Evolutionary conservation across 2,113 vertebrate species (phyloP), one percentile per base, ranked within the genome.

Genomic region (Rana temporaria): DNA sequence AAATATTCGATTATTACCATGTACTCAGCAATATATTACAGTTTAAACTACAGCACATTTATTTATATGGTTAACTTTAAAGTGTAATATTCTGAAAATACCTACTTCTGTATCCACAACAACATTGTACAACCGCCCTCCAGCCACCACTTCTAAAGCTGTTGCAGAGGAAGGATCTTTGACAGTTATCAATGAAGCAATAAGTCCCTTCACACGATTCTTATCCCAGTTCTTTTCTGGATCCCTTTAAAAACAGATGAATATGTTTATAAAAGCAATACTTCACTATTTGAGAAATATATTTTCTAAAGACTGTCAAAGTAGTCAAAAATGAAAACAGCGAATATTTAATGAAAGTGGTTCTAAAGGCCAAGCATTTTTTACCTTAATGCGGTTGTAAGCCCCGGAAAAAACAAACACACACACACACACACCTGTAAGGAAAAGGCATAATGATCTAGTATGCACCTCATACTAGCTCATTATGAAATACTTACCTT

Each of bases 81-180:
- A 65, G 4, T 65, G 16, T 65, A 32, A 17, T 22, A 11, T 16
- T 42, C 4, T n/a, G 24, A n/a, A 48, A 12, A 74, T 48, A 74
- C 90, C 66, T 84, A 98, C 98, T 95, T 99, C 98, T 12, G 96
- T 97, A 88, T 99, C 97, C 7, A 99, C 97, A 20, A 99, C 82
- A 12, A 99, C 91, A 57, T 99, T 96, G 85, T 97, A 99, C 22
- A 99, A 96, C 8, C 96, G 92, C 0, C 96, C 96, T 8, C 97
- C 97, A 79, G 96, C 98, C 3, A 95, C 96, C 0, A 92, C 93
- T 92, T 99, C 97, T 78, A 99, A 89, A 19, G 95, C 97, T 53
- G 92, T 98, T 24, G 95, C 93, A 70, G 96, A 93, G 30, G 93
- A 93, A 30, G 88, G 79, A 6, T 98, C 93, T 53, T 91, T 95